These are phyloP conservation scores for Sminthopsis crassicaudata DNA, from an alignment of 2,113 vertebrate genomes.

Conservation along the genomic window DNA sequence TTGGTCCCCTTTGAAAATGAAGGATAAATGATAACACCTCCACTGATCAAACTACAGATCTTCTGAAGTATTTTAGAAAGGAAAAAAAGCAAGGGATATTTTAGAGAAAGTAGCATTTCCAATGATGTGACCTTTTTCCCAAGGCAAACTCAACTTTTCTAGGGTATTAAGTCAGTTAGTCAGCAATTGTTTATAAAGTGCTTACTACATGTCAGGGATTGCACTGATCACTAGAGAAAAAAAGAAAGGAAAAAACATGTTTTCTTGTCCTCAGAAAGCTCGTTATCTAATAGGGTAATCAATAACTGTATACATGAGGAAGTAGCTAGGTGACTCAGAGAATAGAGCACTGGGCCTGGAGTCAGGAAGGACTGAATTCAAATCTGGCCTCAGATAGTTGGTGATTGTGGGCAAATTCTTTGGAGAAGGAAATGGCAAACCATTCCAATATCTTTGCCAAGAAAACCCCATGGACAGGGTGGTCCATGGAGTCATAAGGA, in stretches of 20 bases:
- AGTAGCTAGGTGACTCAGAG: neutral
- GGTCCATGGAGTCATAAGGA: neutral
- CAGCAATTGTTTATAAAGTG: neutral
- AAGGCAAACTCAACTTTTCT: neutral
- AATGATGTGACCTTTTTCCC: conserved; percentile 25
- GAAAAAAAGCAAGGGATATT: neutral
- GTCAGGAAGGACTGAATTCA: neutral
- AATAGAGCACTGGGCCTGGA: neutral
- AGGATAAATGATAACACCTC: neutral
- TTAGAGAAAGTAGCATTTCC: conserved; percentile 39
- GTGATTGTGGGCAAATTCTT: neutral
- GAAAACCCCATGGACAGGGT: neutral
- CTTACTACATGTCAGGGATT: neutral
- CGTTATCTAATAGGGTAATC: neutral
- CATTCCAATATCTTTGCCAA: neutral
- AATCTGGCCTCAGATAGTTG: neutral
- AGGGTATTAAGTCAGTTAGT: neutral
- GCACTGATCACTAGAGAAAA: neutral
- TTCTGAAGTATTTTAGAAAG: neutral
- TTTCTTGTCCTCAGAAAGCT: neutral
- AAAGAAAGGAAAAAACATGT: neutral
- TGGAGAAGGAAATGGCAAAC: neutral
- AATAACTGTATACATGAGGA: neutral
- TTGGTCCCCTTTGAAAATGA: neutral
- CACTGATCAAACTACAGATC: neutral